These are phyloP conservation scores for Hydrotaea diabolus DNA, from an alignment of 2,888 invertebrate genomes.

Conservation along the genomic window DNA sequence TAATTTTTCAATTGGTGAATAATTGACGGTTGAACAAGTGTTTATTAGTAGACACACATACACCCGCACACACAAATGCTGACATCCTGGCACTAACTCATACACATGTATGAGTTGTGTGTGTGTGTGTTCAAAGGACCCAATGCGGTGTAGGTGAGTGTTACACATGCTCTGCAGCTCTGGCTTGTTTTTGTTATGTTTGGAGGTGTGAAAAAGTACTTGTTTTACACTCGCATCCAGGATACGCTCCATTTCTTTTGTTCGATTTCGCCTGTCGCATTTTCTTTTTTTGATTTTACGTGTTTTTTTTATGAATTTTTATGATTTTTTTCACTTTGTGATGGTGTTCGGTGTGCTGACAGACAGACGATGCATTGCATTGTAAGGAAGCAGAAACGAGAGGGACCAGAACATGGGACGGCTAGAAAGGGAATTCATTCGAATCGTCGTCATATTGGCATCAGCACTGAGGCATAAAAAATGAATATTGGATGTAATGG, in stretches of 20 bases:
- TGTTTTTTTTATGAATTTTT: slow-evolving; percentile 58
- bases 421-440: slow-evolving; percentile 2
- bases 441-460: slow-evolving; percentile 56
- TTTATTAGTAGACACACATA: slow-evolving; percentile 59
- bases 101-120: not conserved
- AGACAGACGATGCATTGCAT: slow-evolving; percentile 35
- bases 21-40: slow-evolving; percentile 76
- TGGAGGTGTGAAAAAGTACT: slow-evolving; percentile 58
- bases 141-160: slow-evolving; percentile 16
- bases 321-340: slow-evolving; percentile 52
- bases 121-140: not conserved
- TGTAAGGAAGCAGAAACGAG: slow-evolving; percentile 42
- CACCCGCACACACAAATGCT: not conserved
- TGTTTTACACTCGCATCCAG: slow-evolving; percentile 46
- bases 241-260: slow-evolving; percentile 55
- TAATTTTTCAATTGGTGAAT: slow-evolving; percentile 80
- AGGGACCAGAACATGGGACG: not conserved
- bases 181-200: slow-evolving; percentile 10
- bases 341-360: slow-evolving; percentile 43
- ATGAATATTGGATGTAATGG: slow-evolving; percentile 65
- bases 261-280: slow-evolving; percentile 5
- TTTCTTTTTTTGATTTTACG: slow-evolving; percentile 11
- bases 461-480: slow-evolving; percentile 63
- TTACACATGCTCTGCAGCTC: slow-evolving; percentile 12
- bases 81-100: not conserved